phyloP scores from a whole-genome alignment of 2,888 invertebrate genomes.

The Eristalis tenax region DNA sequence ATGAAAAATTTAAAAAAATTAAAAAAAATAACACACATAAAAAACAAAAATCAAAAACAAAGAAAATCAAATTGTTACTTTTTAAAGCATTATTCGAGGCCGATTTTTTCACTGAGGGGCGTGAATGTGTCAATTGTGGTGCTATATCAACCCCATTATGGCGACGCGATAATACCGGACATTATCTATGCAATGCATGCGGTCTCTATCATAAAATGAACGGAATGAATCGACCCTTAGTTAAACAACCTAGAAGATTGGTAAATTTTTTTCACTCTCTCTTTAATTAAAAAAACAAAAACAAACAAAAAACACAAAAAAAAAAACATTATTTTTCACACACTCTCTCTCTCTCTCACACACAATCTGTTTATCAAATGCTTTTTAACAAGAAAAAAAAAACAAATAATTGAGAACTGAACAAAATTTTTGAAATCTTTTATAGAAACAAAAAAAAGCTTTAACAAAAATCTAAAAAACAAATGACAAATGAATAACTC shows the following conservation, averaged over 20 bases:
- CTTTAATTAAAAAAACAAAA: slow-evolving; percentile 65
- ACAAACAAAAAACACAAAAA: slow-evolving; percentile 39
- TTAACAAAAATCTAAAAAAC: slow-evolving; percentile 62
- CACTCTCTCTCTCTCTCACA: slow-evolving; percentile 45
- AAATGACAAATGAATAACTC: slow-evolving; percentile 18
- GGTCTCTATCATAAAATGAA: slow-evolving; percentile 99
- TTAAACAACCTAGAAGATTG: slow-evolving; percentile 95
- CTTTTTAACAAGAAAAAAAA: slow-evolving; percentile 44
- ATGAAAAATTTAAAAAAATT: slow-evolving; percentile 8
- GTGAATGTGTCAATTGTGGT: slow-evolving; percentile 99
- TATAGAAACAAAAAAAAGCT: slow-evolving; percentile 25
- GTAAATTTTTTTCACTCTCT: slow-evolving; percentile 82
- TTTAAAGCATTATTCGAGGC: slow-evolving; percentile 81
- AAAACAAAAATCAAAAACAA: slow-evolving; percentile 24
- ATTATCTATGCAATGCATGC: slow-evolving; percentile 99
- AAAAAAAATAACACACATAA: slow-evolving; percentile 33
- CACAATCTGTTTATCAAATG: slow-evolving; percentile 47
- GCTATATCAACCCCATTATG: slow-evolving; percentile 98
- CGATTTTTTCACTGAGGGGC: slow-evolving; percentile 88
- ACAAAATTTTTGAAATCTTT: slow-evolving; percentile 77
- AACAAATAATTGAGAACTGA: slow-evolving; percentile 74
- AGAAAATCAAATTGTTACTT: slow-evolving; percentile 72
- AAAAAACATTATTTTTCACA: slow-evolving; percentile 33
- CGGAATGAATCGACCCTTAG: slow-evolving; percentile 95
- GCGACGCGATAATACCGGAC: slow-evolving; percentile 99